Evolutionary conservation across 30 jellyfish, hydroid and myxozoan genomes (phyloP).

Genomic region (Hydractinia symbiolongicarpus): DNA sequence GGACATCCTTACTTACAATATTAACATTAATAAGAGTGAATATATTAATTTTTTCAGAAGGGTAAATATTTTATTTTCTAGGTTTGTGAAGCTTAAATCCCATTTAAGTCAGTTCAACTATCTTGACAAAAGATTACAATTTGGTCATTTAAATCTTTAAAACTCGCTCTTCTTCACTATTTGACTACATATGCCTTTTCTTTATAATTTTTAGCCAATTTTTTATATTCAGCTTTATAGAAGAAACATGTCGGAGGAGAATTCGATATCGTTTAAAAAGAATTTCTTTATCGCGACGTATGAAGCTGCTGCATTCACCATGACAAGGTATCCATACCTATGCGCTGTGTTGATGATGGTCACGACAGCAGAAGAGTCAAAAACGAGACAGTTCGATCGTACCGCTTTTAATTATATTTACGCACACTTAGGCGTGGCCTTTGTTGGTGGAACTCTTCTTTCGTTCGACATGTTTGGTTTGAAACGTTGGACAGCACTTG

Average conservation of each 20-base stretch:
- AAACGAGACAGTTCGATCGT: conserved; percentile 10
- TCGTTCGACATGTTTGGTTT: conserved; percentile 66
- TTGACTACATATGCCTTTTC: too few species aligned
- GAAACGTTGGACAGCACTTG: conserved; percentile 57
- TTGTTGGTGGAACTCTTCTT: conserved; percentile 79
- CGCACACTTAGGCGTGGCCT: conserved; percentile 60
- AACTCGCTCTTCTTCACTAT: too few species aligned
- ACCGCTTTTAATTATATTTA: conserved; percentile 14
- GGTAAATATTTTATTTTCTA: too few species aligned
- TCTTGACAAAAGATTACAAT: too few species aligned
- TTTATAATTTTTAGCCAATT: too few species aligned
- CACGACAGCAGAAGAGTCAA: conserved; percentile 63
- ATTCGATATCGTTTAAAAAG: neutral
- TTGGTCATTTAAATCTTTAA: too few species aligned
- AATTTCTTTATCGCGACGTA: conserved; percentile 13
- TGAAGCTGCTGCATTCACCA: conserved; percentile 30
- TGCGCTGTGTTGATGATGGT: conserved; percentile 80
- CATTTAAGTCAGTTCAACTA: too few species aligned
- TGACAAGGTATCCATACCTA: conserved; percentile 80
- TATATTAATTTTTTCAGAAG: too few species aligned
- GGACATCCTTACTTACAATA: too few species aligned
- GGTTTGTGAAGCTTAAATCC: too few species aligned
- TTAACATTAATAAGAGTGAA: too few species aligned
- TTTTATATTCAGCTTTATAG: too few species aligned
- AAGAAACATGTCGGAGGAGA: neutral